These are phyloP conservation scores for Clanis bilineata DNA, from an alignment of 2,888 invertebrate species.

Conservation along the genomic window DNA sequence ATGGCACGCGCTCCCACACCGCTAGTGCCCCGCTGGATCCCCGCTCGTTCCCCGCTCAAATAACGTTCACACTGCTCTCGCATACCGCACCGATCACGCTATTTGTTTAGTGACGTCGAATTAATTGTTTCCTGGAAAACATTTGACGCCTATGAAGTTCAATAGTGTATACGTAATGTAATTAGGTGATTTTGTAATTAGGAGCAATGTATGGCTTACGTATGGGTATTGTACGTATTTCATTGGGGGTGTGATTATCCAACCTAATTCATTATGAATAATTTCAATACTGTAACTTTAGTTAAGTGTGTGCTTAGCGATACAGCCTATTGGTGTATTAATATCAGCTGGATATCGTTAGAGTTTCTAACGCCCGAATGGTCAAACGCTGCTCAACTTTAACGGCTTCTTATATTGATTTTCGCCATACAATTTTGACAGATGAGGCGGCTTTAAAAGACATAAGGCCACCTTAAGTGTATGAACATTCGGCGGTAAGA, in stretches of 20 bases:
- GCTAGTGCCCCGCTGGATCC: constrained; percentile 17
- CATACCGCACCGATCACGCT: constrained; percentile 54
- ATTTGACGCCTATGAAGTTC: constrained; percentile 35
- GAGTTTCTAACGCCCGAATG: no score
- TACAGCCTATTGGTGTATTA: not conserved
- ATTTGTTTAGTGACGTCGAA: constrained; percentile 71
- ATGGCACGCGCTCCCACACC: constrained; percentile 42
- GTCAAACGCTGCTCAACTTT: no score
- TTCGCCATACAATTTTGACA: no score
- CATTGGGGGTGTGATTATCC: not conserved
- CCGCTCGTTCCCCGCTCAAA: not conserved
- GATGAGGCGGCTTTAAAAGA: no score
- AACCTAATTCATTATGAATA: not conserved
- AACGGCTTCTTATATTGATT: no score
- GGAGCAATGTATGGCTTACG: constrained; percentile 10
- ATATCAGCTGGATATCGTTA: not conserved
- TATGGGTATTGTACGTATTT: not conserved
- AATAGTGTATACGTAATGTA: constrained; percentile 17
- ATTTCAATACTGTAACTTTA: not conserved
- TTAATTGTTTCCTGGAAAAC: constrained; percentile 69
- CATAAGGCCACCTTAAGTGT: no score
- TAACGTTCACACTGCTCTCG: not conserved
- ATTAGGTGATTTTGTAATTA: constrained; percentile 17
- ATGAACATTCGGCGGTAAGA: no score
- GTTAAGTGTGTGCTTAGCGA: not conserved